Percentiles rank a stretch among this genome's conserved stretches.
These are phyloP conservation scores for Nanorana parkeri DNA, from an alignment of 2,113 vertebrate species.

Conservation along the genomic window DNA sequence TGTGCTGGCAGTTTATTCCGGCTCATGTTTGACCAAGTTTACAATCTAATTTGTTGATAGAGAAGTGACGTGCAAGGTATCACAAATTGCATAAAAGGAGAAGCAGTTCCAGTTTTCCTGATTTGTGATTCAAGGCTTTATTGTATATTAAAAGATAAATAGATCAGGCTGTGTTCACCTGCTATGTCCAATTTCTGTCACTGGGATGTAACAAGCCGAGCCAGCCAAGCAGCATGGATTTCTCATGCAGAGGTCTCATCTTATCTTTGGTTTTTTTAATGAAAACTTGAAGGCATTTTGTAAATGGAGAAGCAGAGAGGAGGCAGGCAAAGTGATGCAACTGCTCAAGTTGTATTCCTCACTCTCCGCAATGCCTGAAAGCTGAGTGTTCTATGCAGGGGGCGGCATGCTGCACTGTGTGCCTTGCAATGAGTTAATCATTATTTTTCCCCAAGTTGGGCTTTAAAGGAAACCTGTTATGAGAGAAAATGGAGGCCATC, in stretches of 20 bases:
- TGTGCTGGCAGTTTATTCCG: slow-evolving; percentile 9
- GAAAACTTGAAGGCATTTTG: too few species aligned
- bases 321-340: too few species aligned
- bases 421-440: too few species aligned
- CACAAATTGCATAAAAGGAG: slow-evolving; percentile 12
- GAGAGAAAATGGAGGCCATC: too few species aligned
- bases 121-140: slow-evolving; percentile 10
- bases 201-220: slow-evolving; percentile 14
- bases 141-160: slow-evolving; percentile 28
- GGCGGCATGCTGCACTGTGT: too few species aligned
- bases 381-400: too few species aligned
- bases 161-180: slow-evolving; percentile 18
- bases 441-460: too few species aligned
- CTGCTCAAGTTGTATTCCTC: too few species aligned
- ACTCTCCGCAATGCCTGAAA: too few species aligned
- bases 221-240: neutral
- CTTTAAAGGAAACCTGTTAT: too few species aligned
- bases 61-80: slow-evolving; percentile 25
- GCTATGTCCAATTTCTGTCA: slow-evolving; percentile 40
- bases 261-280: too few species aligned
- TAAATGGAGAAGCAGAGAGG: too few species aligned
- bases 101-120: neutral
- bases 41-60: slow-evolving; percentile 40
- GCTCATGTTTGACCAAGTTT: slow-evolving; percentile 16
- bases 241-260: neutral